Conservation (phyloP, 2,113 vertebrate genomes). For the Pseudopodoces humilis region DNA sequence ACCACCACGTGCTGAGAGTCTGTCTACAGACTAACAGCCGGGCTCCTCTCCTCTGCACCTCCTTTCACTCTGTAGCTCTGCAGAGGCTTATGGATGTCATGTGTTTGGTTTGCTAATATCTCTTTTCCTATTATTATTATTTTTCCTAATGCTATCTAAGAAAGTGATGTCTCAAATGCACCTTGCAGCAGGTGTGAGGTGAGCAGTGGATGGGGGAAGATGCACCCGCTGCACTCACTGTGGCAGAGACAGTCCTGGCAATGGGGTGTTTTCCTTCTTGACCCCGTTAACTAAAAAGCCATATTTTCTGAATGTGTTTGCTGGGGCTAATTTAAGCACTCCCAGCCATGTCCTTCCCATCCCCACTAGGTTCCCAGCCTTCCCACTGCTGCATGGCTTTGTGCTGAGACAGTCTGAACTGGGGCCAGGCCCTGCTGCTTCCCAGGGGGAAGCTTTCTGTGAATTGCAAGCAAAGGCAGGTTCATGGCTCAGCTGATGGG, state of each 20-base stretch:
- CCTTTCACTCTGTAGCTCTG: background rate
- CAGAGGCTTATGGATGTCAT: background rate
- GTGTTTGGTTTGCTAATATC: background rate
- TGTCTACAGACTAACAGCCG: background rate
- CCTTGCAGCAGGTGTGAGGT: background rate
- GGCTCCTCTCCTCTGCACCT: background rate
- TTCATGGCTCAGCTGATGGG: background rate
- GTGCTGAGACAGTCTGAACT: accelerated
- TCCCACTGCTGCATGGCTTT: background rate
- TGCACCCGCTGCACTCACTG: accelerated
- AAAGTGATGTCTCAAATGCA: background rate
- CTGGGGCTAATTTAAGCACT: background rate
- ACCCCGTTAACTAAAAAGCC: slow-evolving; percentile 40
- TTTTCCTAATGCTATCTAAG: background rate
- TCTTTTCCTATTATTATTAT: background rate
- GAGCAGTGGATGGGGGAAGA: background rate
- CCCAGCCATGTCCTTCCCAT: background rate
- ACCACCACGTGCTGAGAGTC: background rate
- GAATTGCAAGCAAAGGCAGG: accelerated
- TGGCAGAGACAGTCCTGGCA: background rate
- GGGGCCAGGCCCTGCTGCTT: background rate
- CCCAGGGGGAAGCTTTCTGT: background rate
- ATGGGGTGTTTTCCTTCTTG: background rate
- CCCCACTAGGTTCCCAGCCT: background rate
- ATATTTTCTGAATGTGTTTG: slow-evolving; percentile 51